These are phyloP conservation scores for Xiphophorus hellerii DNA, from an alignment of 2,113 vertebrate genomes.

Conservation along the genomic window DNA sequence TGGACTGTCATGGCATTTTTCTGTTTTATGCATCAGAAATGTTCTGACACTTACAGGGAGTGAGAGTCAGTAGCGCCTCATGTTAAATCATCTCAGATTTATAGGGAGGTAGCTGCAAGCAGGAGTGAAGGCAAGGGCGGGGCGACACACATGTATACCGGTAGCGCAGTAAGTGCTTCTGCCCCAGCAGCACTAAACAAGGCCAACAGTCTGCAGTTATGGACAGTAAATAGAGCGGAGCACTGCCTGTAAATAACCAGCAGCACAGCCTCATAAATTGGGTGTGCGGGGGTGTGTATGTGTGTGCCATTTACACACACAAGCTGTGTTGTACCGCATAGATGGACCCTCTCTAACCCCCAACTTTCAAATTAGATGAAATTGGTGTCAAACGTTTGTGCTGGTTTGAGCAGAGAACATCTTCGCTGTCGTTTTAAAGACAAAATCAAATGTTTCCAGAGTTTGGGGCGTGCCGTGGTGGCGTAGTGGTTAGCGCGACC, in stretches of 20 bases:
- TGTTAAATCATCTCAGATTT: conserved; percentile 58
- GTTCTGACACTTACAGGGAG: conserved; percentile 22
- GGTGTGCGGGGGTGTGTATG: conserved; percentile 8
- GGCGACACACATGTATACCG: background rate
- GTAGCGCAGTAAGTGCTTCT: conserved; percentile 56
- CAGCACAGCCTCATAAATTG: conserved; percentile 63
- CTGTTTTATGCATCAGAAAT: conserved; percentile 13
- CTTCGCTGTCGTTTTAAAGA: too few species aligned
- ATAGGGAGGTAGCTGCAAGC: conserved; percentile 24
- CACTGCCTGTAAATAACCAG: conserved; percentile 70
- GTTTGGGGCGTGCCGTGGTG: too few species aligned
- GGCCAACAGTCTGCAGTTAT: conserved; percentile 63
- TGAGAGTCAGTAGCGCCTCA: conserved; percentile 46
- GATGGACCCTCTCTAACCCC: background rate
- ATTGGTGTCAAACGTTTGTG: too few species aligned
- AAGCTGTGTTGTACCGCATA: background rate
- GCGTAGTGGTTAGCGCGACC: too few species aligned
- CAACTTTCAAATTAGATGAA: too few species aligned
- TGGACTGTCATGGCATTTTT: background rate
- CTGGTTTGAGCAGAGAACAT: too few species aligned
- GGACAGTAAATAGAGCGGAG: conserved; percentile 73
- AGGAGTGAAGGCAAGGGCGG: background rate
- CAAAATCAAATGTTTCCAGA: too few species aligned
- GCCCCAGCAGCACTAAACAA: conserved; percentile 64
- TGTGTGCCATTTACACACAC: conserved; percentile 11